These are phyloP conservation scores for Ceraclea dissimilis DNA, from an alignment of 2,888 invertebrate genomes.

Conservation along the genomic window DNA sequence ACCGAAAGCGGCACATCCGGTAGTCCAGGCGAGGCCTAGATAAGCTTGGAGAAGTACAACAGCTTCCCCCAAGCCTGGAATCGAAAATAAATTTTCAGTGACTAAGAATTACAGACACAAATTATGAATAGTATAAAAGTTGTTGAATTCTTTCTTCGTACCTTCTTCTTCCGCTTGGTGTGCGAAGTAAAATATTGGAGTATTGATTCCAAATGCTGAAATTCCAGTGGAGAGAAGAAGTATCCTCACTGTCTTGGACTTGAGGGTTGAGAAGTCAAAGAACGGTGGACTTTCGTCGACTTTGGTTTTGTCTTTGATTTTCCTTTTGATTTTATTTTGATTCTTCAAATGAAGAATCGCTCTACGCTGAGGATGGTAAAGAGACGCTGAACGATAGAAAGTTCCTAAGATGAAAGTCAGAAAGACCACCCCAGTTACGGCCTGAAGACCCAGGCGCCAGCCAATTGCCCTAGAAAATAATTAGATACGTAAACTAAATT, in stretches of 20 bases:
- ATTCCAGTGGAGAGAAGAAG: slow-evolving; percentile 73
- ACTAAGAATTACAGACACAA: neutral
- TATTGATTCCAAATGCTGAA: slow-evolving; percentile 75
- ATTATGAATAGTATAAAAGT: too few relatives aligned
- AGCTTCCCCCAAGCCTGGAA: slow-evolving; percentile 48
- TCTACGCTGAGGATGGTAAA: slow-evolving; percentile 80
- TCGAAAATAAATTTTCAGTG: neutral
- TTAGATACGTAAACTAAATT: neutral
- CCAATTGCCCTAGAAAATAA: slow-evolving; percentile 58
- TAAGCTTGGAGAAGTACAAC: slow-evolving; percentile 63
- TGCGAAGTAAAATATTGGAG: slow-evolving; percentile 76
- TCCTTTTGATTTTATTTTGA: slow-evolving; percentile 64
- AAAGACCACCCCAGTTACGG: slow-evolving; percentile 77
- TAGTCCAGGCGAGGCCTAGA: slow-evolving; percentile 74
- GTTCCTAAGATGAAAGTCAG: slow-evolving; percentile 78
- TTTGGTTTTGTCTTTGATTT: slow-evolving; percentile 73
- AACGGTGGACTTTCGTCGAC: slow-evolving; percentile 74
- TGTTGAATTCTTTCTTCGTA: too few relatives aligned
- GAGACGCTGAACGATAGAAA: slow-evolving; percentile 79
- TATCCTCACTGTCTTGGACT: slow-evolving; percentile 78
- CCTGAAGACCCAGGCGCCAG: slow-evolving; percentile 78
- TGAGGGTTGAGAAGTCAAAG: slow-evolving; percentile 78
- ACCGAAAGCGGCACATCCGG: slow-evolving; percentile 76
- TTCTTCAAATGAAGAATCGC: slow-evolving; percentile 85
- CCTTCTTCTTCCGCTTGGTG: slow-evolving; percentile 75